Evolutionary conservation across 2,888 invertebrate species (phyloP).

Genomic region (Emmelina monodactyla): DNA sequence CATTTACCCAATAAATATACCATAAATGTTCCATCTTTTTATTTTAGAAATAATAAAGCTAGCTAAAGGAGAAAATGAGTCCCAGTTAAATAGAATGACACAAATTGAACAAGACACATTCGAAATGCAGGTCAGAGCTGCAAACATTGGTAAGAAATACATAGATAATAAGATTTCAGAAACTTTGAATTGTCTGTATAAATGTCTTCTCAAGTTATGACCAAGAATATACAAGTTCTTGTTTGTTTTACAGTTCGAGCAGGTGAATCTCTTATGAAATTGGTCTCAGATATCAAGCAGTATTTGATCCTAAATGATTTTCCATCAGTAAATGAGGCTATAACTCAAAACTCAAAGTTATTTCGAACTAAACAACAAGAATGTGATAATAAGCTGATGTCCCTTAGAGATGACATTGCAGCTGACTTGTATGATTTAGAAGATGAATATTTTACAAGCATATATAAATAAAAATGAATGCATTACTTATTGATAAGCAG

Average conservation of each 20-base stretch:
- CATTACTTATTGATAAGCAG: no score
- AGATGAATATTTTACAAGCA: slow-evolving; percentile 91
- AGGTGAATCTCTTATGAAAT: slow-evolving; percentile 95
- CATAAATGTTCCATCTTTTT: not conserved
- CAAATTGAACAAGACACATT: slow-evolving; percentile 95
- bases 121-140: slow-evolving; percentile 96
- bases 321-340: slow-evolving; percentile 96
- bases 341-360: slow-evolving; percentile 89
- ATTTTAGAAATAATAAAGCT: slow-evolving; percentile 86
- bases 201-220: no score
- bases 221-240: no score
- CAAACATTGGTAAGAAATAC: slow-evolving; percentile 93
- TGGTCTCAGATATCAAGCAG: slow-evolving; percentile 97
- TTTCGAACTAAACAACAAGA: slow-evolving; percentile 91
- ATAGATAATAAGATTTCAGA: no score
- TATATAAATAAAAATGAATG: slow-evolving; percentile 78
- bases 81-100: slow-evolving; percentile 87
- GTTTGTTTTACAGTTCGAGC: slow-evolving; percentile 91
- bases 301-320: slow-evolving; percentile 98
- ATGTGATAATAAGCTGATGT: slow-evolving; percentile 92
- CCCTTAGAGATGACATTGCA: slow-evolving; percentile 92
- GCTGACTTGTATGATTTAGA: slow-evolving; percentile 91
- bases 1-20: not conserved
- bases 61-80: slow-evolving; percentile 89
- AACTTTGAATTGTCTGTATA: no score